phyloP scores from a whole-genome alignment of 2,113 vertebrate species.

The Apodemus sylvaticus region DNA sequence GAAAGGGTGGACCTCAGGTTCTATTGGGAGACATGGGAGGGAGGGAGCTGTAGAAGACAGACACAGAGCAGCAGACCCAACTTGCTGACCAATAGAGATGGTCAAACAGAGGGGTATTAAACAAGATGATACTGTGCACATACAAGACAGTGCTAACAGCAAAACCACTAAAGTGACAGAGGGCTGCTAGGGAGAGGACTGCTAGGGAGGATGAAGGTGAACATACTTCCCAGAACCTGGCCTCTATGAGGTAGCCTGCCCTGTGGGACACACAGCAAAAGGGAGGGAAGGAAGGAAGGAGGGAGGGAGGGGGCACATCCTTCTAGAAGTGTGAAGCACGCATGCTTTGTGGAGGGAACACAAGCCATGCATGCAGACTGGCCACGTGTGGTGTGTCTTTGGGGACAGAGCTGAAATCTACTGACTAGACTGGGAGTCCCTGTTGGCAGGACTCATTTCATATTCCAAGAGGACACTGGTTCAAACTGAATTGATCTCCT shows the following conservation, averaged over 20 bases:
- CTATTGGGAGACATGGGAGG: neutral
- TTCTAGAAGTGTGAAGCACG: neutral
- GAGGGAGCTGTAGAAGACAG: conserved; percentile 10
- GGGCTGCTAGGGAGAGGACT: neutral
- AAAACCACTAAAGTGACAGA: conserved; percentile 30
- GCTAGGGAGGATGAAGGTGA: neutral
- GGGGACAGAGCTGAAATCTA: neutral
- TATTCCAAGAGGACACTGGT: neutral
- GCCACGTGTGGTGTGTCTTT: neutral
- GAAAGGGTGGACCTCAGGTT: neutral
- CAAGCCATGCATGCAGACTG: neutral
- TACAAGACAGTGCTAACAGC: neutral
- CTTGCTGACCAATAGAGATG: conserved; percentile 16
- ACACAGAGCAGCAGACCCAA: conserved; percentile 12
- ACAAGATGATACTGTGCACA: neutral
- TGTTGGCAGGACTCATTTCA: conserved; percentile 24
- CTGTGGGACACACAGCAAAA: neutral
- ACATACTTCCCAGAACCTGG: neutral
- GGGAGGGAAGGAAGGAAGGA: too few relatives aligned
- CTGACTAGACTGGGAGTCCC: neutral
- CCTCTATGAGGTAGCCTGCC: neutral
- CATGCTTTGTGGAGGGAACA: neutral
- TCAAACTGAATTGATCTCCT: neutral
- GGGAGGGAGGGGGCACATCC: too few relatives aligned
- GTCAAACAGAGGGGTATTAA: conserved; percentile 12